Conservation (phyloP, 2,888 invertebrate genomes). For the Iphiclides podalirius region DNA sequence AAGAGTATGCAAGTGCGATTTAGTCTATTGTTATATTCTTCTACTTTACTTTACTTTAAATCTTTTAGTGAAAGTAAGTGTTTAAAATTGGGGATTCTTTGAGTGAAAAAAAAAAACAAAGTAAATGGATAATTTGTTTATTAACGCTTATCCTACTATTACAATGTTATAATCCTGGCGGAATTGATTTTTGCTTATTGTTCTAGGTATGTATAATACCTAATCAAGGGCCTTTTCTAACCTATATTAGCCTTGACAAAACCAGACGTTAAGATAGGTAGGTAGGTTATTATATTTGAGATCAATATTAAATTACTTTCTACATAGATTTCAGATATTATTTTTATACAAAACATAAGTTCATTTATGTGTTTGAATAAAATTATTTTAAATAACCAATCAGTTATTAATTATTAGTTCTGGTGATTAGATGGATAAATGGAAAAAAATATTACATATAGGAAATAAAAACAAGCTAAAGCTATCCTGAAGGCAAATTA, state of each 20-base stretch:
- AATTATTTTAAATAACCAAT: constrained; percentile 13
- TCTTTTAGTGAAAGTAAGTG: too few relatives aligned
- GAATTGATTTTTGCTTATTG: constrained; percentile 33
- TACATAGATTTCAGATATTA: constrained; percentile 14
- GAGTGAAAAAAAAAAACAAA: too few relatives aligned
- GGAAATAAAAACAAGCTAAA: too few relatives aligned
- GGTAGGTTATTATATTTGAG: constrained; percentile 30
- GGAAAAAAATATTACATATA: too few relatives aligned
- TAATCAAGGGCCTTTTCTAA: constrained; percentile 9
- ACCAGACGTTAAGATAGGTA: constrained; percentile 15
- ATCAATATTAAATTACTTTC: constrained; percentile 27
- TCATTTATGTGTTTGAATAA: constrained; percentile 6
- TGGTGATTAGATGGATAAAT: too few relatives aligned
- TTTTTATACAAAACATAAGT: constrained; percentile 2
- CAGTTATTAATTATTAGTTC: too few relatives aligned
- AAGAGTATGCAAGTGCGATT: too few relatives aligned
- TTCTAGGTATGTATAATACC: constrained; percentile 37
- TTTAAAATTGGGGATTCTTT: too few relatives aligned
- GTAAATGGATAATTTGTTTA: constrained; percentile 49
- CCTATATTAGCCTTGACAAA: constrained; percentile 21
- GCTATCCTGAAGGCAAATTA: too few relatives aligned
- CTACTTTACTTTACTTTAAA: too few relatives aligned
- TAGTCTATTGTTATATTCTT: too few relatives aligned
- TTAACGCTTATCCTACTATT: constrained; percentile 72
- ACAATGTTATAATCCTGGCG: constrained; percentile 69